Base-by-base conservation (phyloP, 37 sponge, comb jelly and placozoan species). In the Chondrosia reniformis region DNA sequence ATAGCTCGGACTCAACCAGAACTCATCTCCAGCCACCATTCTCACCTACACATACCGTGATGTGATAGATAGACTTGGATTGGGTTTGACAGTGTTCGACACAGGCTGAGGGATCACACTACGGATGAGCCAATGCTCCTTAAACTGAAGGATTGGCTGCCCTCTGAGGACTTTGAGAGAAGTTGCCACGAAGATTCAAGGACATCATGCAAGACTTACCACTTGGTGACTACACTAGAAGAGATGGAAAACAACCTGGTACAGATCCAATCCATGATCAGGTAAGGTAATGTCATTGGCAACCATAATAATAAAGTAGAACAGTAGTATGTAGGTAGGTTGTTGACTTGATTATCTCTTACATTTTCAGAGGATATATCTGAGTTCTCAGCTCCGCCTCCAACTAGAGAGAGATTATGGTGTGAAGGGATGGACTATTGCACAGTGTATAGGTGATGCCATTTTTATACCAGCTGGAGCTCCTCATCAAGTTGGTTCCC, bases 381-480 rank as follows among this genome's bases (percentile, higher is more conserved):
- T 97, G 79, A 89, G 87, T 63, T 45, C 72, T 77, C 83, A 83
- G 34, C 84, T 97, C 33, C 81, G 97, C 34, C 45, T 84, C 69
- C 45, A 89, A 13, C 81, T 97, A 38, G 41, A 44, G 25, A 41
- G 82, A 52, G 94, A 94, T 84, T 83, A 97, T 75, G 97, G 94
- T 21, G 94, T 97, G 46, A 57, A 63, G 44, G 97, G 97, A 3
- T 97, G 94, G 94, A 56, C 87, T 19, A 93, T 97, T 46, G 92
- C 84, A 5, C 97, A 97, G 78, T 93, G 91, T 78, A 82, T 85
- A 19, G 97, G 97, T 9, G 97, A 97, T 61, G 89, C 97, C 46
- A 84, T 97, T 36, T 89, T 97, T 58, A 97, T 97, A 43, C 97
- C 97, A 46, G 97, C 97, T 34, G 97, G 97, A 49, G 97, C 97